Evolutionary conservation across 2,888 invertebrate genomes (phyloP), one percentile per base, ranked within the genome.

Genomic region (Nomada ruficornis): DNA sequence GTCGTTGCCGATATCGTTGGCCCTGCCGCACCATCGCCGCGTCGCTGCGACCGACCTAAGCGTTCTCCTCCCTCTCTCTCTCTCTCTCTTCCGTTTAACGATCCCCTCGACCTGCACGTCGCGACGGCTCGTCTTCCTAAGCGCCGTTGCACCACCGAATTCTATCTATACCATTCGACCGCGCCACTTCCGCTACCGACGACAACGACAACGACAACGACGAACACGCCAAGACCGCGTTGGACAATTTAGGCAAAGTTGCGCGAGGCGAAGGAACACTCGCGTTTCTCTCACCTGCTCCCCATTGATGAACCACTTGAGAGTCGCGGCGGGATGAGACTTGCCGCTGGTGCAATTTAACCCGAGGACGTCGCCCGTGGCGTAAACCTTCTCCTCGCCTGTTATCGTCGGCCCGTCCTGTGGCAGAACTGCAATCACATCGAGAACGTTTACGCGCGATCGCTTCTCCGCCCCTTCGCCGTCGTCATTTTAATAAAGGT

Each of bases 221-320:
- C 44, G 20, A 18, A 26, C 10, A 20, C 29, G 29, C 29, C 0
- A 4, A 52, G 36, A 47, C 7, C 2, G 9, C 11, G n/a, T n/a
- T 3, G 11, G 23, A 36, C 70, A 5, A 18, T 52, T n/a, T 11
- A n/a, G n/a, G 1, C 42, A 15, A 47, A 69, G 44, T 47, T 15
- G 0, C 67, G 26, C 42, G 11, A 2, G 20, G 11, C 3, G 42
- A 67, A 5, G 15, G 9, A 52, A 9, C 23, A 36, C 11, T 0
- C 18, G 13, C 20, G 44, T 11, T 52, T 44, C 23, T 26, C 91
- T 91, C 86, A 95, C 95, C 93, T 93, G 93, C 52, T 91, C 89
- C 60, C 94, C 94, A 90, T 95, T 95, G 92, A 95, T 94, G 92
- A 93, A 94, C 95, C 95, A 95, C 75, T 93, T 93, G 72, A 95